Conservation (phyloP, 2,888 invertebrate species). For the Leptothorax acervorum region DNA sequence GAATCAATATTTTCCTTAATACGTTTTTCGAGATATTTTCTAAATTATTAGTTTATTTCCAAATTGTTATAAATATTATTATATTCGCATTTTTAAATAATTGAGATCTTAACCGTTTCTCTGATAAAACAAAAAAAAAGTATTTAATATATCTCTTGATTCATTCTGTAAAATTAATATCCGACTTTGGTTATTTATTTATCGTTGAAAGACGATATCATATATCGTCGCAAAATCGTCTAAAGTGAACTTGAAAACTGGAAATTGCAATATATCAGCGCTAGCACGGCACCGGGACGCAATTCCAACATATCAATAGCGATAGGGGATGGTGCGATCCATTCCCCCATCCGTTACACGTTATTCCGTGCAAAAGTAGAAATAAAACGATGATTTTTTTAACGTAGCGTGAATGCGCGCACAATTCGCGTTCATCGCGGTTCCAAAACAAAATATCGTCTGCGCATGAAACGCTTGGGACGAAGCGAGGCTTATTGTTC, state of each 20-base stretch:
- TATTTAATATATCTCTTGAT: background rate
- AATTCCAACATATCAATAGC: constrained; percentile 50
- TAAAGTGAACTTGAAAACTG: constrained; percentile 34
- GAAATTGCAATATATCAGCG: constrained; percentile 40
- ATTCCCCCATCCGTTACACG: constrained; percentile 35
- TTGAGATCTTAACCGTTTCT: background rate
- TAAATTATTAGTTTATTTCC: background rate
- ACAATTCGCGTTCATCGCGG: background rate
- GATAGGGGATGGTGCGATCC: background rate
- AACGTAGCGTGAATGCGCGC: background rate
- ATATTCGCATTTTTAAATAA: background rate
- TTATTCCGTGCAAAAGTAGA: constrained; percentile 42
- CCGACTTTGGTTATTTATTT: background rate
- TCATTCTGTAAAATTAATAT: background rate
- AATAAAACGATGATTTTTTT: constrained; percentile 50
- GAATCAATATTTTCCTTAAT: constrained; percentile 1
- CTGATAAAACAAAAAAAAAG: background rate
- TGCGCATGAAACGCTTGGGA: background rate
- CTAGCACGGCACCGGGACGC: background rate
- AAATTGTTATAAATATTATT: background rate
- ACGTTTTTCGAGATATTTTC: background rate
- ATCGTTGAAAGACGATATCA: background rate
- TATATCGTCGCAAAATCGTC: constrained; percentile 12
- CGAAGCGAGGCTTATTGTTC: too few relatives aligned
- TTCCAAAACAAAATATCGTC: constrained; percentile 28